A percentile compares a stretch with the other conserved stretches of the same genome.
These are phyloP conservation scores for Notothenia rossii DNA, from an alignment of 2,113 vertebrate genomes.

Conservation along the genomic window DNA sequence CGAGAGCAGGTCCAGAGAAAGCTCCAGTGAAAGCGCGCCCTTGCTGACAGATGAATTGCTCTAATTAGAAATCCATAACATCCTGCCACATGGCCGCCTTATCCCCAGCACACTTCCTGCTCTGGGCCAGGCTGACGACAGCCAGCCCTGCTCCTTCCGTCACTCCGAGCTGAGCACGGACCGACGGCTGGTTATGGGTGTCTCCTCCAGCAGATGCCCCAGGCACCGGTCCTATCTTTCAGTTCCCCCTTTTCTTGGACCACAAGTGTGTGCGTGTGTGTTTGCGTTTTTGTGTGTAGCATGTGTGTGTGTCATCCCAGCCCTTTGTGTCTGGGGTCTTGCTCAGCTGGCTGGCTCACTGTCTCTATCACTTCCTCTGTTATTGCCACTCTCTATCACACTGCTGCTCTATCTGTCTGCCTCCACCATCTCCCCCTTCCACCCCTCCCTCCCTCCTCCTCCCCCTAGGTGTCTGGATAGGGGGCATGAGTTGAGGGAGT, in stretches of 20 bases:
- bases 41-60: conserved; percentile 99
- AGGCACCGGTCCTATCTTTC: conserved; percentile 64
- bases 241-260: conserved; percentile 42
- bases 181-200: conserved; percentile 50
- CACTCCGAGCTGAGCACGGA: conserved; percentile 70
- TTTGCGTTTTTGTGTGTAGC: conserved; percentile 33
- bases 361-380: conserved; percentile 85
- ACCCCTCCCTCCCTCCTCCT: conserved; percentile 4
- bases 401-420: conserved; percentile 66
- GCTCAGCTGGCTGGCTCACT: conserved; percentile 74
- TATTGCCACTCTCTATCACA: conserved; percentile 77
- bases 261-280: conserved; percentile 20
- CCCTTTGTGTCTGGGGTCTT: conserved; percentile 78
- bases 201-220: conserved; percentile 62
- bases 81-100: conserved; percentile 99
- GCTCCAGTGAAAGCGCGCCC: conserved; percentile 93
- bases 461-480: conserved; percentile 70
- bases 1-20: conserved; percentile 71
- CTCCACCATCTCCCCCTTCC: conserved; percentile 44
- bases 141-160: conserved; percentile 93
- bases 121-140: conserved; percentile 97
- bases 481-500: conserved; percentile 67
- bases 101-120: conserved; percentile 99
- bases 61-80: conserved; percentile 99
- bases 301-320: conserved; percentile 54